Base-by-base conservation (phyloP, 30 jellyfish, hydroid and myxozoan species). In the Aurelia aurita region DNA sequence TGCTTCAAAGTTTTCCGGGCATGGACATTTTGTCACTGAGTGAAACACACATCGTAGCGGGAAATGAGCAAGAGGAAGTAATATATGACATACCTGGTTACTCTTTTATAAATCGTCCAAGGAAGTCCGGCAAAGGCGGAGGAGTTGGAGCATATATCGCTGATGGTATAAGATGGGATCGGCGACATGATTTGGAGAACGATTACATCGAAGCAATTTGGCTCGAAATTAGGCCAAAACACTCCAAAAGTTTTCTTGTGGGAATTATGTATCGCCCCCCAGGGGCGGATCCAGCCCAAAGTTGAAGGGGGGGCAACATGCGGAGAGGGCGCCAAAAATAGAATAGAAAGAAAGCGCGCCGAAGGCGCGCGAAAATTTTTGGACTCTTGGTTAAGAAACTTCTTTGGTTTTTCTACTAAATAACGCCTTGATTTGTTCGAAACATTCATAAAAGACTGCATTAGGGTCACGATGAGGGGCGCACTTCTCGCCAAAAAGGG, bases 41-140 rank as follows among this genome's bases (percentile, higher is more conserved):
- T 84, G 94, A 71, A 72, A 84, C 94, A 63, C 88, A 84, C 77
- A 61, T 84, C 69, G 88, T 49, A 58, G 94, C 87, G 76, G 82
- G 74, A 84, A 1, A 3, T 13, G 87, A 84, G 88, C 94, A 71
- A 61, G 87, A 72, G 64, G 83, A 84, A 72, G 87, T 82, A 71
- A 53, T 62, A 27, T 60, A 45, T 74, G 82, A 72, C 70, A 58
- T 84, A 61, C 80, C 88, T 69, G 94, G 87, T 45, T 70, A 72
- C 87, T 70, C 94, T 70, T 84, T 69, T 47, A 84, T 84, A 70
- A 71, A 61, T 72, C 69, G 79, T 54, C 94, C 87, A 84, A 84
- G 94, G 88, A 72, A 69, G 79, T 72, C 94, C 26, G 58, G n/a
- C n/a, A n/a, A n/a, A n/a, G n/a, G 94, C 55, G 73, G 60, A 84